Evolutionary conservation across 2,797 vertebrate species (phyloP), one percentile per base, ranked within the genome.

Genomic region (Etheostoma nigrum): DNA sequence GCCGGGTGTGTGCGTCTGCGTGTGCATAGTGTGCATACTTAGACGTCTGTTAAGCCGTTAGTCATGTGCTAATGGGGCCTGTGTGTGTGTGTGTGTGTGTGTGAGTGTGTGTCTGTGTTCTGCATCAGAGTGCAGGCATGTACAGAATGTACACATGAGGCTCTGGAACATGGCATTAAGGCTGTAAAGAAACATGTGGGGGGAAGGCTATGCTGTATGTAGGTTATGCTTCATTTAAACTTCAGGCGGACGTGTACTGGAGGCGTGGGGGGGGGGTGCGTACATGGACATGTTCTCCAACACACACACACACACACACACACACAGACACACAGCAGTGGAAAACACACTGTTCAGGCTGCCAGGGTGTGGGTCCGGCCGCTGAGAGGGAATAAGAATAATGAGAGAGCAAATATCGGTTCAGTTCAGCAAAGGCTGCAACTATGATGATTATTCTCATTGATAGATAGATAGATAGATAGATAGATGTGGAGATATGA

Each of bases 51-150:
- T 89, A 88, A 88, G 86, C 81, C 33, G 25, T 86, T 76, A 85
- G 80, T 84, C 83, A 86, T 83, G 82, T 87, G 70, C 67, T 89
- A 88, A 89, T 84, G 81, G 76, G 81, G 81, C 63, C 85, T 82
- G 11, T 51, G 54, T 25, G 23, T 62, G 51, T 55, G 54, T 72
- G 25, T 60, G 61, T 68, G 67, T 57, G 51, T 62, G 58, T 33
- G 30, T 33, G 30, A 6, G 30, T 30, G 30, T 30, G 6, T 30
- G 6, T 30, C 5, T 30, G 30, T 30, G 6, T 57, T 12, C 52
- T 54, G 45, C 53, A 58, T 57, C 36, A 67, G 67, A 44, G 72
- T 57, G 15, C 16, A 48, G 27, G 14, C 36, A 51, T 61, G 70
- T 75, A 59, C 65, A 74, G 69, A 23, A 40, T 64, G 75, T 83